These are phyloP conservation scores for Dendronephthya gigantea DNA, from an alignment of 64 coral and sea anemone species.

Conservation along the genomic window DNA sequence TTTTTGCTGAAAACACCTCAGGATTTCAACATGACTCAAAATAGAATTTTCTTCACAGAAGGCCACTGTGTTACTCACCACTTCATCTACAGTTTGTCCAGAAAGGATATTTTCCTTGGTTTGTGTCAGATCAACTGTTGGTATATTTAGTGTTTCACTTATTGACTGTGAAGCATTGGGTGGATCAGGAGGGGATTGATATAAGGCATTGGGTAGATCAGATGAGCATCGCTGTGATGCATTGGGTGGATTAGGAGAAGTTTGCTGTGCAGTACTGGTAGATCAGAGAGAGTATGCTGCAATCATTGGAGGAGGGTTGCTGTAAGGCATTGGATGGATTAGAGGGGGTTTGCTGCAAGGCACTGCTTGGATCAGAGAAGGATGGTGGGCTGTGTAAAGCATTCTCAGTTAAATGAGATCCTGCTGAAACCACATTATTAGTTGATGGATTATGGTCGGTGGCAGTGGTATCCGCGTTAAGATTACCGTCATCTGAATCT, in stretches of 20 bases:
- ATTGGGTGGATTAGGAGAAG: neutral
- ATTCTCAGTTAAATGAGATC: no score
- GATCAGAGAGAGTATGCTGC: no score
- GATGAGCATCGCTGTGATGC: neutral
- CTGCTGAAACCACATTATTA: no score
- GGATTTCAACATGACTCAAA: neutral
- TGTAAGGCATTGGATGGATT: no score
- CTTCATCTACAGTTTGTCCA: neutral
- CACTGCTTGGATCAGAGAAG: no score
- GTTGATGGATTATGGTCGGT: neutral
- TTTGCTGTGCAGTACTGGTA: neutral
- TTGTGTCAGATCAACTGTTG: neutral
- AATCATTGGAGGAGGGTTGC: no score
- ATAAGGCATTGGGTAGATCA: neutral
- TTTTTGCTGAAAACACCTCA: constrained; percentile 12
- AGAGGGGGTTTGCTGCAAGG: no score
- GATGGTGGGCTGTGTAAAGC: no score
- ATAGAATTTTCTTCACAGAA: neutral
- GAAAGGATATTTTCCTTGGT: neutral
- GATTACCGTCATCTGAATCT: constrained; percentile 12
- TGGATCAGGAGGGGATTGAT: neutral
- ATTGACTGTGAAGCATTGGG: neutral
- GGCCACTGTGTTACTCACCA: neutral
- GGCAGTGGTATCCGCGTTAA: neutral
- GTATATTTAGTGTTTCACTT: neutral